These are phyloP conservation scores for Scopus umbretta DNA, from an alignment of 2,113 vertebrate species.

Conservation along the genomic window DNA sequence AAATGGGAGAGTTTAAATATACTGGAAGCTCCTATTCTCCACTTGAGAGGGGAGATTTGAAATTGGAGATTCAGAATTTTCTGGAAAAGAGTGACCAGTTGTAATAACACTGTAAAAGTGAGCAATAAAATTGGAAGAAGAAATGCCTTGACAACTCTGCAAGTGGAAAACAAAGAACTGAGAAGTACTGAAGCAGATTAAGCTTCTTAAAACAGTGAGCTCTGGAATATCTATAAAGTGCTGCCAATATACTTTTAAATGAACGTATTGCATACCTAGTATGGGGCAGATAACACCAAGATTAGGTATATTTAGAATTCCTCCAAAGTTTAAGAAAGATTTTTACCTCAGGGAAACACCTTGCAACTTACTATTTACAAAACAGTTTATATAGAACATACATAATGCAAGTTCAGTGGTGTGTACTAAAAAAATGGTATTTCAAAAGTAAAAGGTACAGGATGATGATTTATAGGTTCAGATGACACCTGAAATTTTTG, in stretches of 20 bases:
- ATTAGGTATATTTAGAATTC: not conserved
- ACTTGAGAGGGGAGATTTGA: not conserved
- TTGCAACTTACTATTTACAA: not conserved
- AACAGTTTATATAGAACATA: not conserved
- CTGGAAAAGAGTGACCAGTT: not conserved
- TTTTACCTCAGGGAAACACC: not conserved
- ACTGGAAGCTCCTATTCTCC: not conserved
- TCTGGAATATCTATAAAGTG: not conserved
- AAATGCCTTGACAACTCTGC: not conserved
- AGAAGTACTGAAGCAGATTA: not conserved
- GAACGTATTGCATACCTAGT: not conserved
- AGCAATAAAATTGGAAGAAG: conserved; percentile 21
- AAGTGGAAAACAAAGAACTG: conserved; percentile 27
- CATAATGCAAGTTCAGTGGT: not conserved
- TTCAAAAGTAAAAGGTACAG: not conserved
- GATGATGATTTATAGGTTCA: not conserved
- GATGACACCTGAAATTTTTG: not conserved
- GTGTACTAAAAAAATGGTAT: not conserved
- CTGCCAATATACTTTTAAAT: not conserved
- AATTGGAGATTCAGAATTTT: conserved; percentile 24
- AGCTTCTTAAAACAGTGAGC: not conserved
- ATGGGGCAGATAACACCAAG: not conserved
- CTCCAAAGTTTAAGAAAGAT: not conserved
- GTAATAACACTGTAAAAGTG: not conserved
- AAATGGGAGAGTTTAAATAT: not conserved